Evolutionary conservation across 2,797 vertebrate genomes (phyloP).

Genomic region (Avahi laniger): DNA sequence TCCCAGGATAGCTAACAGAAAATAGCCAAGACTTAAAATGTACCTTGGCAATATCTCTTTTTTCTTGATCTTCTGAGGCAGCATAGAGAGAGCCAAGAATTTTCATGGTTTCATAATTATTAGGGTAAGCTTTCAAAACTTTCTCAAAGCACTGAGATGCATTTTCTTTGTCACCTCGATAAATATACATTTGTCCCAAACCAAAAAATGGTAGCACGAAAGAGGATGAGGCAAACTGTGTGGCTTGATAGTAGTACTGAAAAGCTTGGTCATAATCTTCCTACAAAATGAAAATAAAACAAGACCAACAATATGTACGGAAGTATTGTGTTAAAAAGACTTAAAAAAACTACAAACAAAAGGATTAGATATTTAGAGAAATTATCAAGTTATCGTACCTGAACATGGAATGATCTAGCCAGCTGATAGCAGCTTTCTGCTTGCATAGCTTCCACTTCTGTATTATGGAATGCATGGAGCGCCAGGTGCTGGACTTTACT

Average conservation of each 20-base stretch:
- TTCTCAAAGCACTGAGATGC: conserved; percentile 99
- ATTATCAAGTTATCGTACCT: conserved; percentile 85
- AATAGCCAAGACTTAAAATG: neutral
- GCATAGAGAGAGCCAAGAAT: conserved; percentile 99
- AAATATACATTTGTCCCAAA: conserved; percentile 99
- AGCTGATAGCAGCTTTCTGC: conserved; percentile 99
- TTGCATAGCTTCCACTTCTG: conserved; percentile 99
- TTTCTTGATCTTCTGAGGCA: conserved; percentile 98
- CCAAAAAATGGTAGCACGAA: conserved; percentile 99
- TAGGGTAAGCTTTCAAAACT: conserved; percentile 98
- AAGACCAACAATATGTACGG: neutral
- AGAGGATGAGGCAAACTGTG: conserved; percentile 98
- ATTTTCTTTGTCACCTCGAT: conserved; percentile 98
- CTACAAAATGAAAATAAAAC: conserved; percentile 81
- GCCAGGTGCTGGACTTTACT: conserved; percentile 99
- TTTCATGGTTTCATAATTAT: conserved; percentile 99
- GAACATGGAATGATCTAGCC: conserved; percentile 97
- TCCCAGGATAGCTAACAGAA: neutral
- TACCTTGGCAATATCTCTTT: conserved; percentile 98
- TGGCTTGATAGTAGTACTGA: conserved; percentile 99
- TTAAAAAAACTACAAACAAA: neutral
- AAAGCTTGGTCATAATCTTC: conserved; percentile 99
- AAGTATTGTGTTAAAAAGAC: neutral
- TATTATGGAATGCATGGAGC: conserved; percentile 99
- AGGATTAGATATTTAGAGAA: neutral